Evolutionary conservation across 1,140 invertebrate genomes (phyloP).

Genomic region (Drosophila trapezifrons): DNA sequence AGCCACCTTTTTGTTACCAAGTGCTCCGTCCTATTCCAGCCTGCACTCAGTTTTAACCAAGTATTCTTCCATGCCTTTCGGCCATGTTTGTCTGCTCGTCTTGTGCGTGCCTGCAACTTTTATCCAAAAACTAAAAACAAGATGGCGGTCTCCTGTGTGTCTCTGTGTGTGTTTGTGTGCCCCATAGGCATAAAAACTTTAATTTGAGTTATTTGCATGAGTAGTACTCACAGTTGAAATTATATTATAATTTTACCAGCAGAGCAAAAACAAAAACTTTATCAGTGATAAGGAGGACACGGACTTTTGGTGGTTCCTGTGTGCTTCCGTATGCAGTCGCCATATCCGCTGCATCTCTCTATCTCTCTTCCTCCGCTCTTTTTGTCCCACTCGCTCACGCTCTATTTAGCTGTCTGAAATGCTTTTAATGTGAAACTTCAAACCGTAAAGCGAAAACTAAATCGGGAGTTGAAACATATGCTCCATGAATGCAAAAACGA

Average conservation of each 20-base stretch:
- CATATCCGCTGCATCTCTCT: constrained; percentile 4
- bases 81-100: constrained; percentile 47
- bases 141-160: constrained; percentile 50
- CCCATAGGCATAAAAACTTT: constrained; percentile 73
- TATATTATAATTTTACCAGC: constrained; percentile 71
- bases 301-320: constrained; percentile 5
- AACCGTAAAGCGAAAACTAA: constrained; percentile 64
- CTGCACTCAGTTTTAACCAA: constrained; percentile 9
- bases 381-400: constrained; percentile 24
- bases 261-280: constrained; percentile 71
- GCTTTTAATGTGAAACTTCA: constrained; percentile 71
- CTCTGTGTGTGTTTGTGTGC: constrained; percentile 31
- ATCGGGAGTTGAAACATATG: constrained; percentile 56
- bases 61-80: constrained; percentile 12
- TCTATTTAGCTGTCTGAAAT: constrained; percentile 55
- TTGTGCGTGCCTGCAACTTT: constrained; percentile 62
- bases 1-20: background rate
- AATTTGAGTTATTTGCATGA: constrained; percentile 77
- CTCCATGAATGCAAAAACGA: constrained; percentile 72
- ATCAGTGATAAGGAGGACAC: constrained; percentile 53
- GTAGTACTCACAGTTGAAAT: constrained; percentile 66
- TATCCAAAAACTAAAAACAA: constrained; percentile 69
- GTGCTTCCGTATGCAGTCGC: background rate
- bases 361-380: background rate
- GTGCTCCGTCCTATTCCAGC: background rate